Evolutionary conservation across 2,113 vertebrate genomes (phyloP).

Genomic region (Prinia subflava): DNA sequence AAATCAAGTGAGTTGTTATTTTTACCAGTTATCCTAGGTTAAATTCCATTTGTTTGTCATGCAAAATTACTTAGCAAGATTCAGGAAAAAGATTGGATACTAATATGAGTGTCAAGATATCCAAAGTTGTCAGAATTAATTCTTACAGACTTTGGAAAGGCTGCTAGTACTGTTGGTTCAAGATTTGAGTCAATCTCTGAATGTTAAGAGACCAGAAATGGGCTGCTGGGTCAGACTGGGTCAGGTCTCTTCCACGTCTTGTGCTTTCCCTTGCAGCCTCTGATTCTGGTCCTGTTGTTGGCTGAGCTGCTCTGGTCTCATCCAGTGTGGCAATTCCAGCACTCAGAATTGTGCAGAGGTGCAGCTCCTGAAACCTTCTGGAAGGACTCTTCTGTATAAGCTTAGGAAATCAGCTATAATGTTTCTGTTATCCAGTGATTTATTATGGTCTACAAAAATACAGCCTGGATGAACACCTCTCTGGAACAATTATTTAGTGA

Average conservation of each 20-base stretch:
- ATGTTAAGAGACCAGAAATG: neutral
- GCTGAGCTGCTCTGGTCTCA: neutral
- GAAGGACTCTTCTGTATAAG: conserved; percentile 21
- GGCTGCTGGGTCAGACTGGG: neutral
- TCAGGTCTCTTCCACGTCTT: neutral
- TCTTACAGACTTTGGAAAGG: conserved; percentile 16
- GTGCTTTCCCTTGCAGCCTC: neutral
- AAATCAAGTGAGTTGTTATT: conserved; percentile 30
- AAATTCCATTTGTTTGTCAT: conserved; percentile 27
- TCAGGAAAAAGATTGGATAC: conserved; percentile 8
- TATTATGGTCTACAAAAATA: conserved; percentile 55
- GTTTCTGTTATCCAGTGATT: conserved; percentile 59
- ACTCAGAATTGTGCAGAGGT: neutral
- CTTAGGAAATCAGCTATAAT: conserved; percentile 22
- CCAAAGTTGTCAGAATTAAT: conserved; percentile 52
- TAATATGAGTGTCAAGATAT: neutral
- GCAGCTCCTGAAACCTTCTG: conserved; percentile 30
- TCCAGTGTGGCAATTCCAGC: conserved; percentile 1
- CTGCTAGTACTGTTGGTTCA: neutral
- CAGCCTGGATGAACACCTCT: conserved; percentile 56
- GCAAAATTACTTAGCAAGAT: conserved; percentile 27
- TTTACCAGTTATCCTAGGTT: conserved; percentile 31
- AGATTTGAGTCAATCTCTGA: neutral
- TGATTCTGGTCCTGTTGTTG: neutral
- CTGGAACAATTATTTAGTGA: conserved; percentile 59